Evolutionary conservation across 2,888 invertebrate species (phyloP), one percentile per base, ranked within the genome.

Genomic region (Nemotelus nigrinus): DNA sequence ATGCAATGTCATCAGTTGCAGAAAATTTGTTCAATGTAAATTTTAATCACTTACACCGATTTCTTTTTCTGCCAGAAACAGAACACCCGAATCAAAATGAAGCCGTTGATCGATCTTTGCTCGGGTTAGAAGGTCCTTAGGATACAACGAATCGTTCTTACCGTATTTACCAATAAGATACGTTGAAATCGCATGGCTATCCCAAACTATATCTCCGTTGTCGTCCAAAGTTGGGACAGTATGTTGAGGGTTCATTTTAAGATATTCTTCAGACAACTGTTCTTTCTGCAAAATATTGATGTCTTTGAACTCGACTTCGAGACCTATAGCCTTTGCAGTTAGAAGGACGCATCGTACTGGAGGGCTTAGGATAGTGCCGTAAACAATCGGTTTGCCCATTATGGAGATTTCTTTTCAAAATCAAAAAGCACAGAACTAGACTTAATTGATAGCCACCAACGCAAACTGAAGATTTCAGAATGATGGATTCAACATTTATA

Each of bases 231-330:
- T 63, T 0, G 85, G 86, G 10, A 85, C 81, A 1, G 84, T 84
- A 80, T 90, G 89, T 44, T 91, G 87, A 0, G 91, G 90, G 82
- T 92, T 92, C 80, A 91, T 82, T 55, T 84, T 82, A 0, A 80
- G 57, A 47, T 45, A 76, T 57, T 76, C 76, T 53, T 67, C 47
- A 3, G 65, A 39, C 6, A 41, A 6, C 7, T 76, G 64, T 65
- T 86, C 84, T 1, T 79, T 76, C n/a, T 78, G 80, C 2, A 80
- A 50, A 3, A 84, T 48, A 79, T 86, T 81, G 1, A 86, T 79
- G 44, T 65, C 45, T 63, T 77, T 75, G 41, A 80, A 81, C 47
- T 81, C 81, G 8, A 70, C 63, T 7, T 81, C 80, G 2, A 85
- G 74, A 1, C 81, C 80, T 55, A 85, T 81, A 3, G 83, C 84